A percentile compares a stretch with the other conserved stretches of the same genome.
These are phyloP conservation scores for Zaprionus capensis DNA, from an alignment of 1,140 invertebrate species.

Conservation along the genomic window DNA sequence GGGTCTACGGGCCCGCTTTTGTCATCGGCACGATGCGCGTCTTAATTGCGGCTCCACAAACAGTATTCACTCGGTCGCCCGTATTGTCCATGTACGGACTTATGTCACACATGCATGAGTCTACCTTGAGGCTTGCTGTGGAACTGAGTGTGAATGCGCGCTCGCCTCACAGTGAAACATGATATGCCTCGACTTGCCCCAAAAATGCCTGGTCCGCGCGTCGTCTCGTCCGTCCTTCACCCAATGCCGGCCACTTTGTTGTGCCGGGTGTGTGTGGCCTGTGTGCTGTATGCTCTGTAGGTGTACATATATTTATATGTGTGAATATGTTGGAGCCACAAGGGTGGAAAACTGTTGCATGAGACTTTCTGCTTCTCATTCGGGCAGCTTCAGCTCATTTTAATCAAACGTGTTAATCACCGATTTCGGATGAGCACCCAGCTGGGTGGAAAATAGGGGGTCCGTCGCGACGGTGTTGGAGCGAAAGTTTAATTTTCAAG, in stretches of 20 bases:
- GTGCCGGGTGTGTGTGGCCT: constrained; percentile 9
- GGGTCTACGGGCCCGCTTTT: constrained; percentile 40
- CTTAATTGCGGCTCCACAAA: constrained; percentile 54
- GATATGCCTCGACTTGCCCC: constrained; percentile 50
- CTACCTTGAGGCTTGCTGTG: constrained; percentile 34
- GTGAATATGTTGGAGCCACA: constrained; percentile 13
- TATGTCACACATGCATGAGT: constrained; percentile 59
- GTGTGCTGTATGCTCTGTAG: not conserved
- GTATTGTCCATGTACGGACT: constrained; percentile 23
- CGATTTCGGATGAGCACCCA: constrained; percentile 36
- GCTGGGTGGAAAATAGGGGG: constrained; percentile 31
- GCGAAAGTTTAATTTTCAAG: constrained; percentile 9
- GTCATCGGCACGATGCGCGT: constrained; percentile 27
- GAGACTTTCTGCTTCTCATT: constrained; percentile 11
- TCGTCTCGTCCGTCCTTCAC: constrained; percentile 29
- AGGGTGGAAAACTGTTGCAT: constrained; percentile 37
- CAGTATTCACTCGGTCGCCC: constrained; percentile 18
- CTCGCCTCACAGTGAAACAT: constrained; percentile 70
- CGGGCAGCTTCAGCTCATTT: constrained; percentile 13
- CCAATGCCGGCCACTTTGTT: constrained; percentile 37
- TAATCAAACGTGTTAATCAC: constrained; percentile 36
- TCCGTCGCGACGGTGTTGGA: not conserved
- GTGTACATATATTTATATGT: not conserved
- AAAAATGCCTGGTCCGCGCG: constrained; percentile 11
- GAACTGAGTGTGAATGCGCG: constrained; percentile 32